Evolutionary conservation across 2,888 invertebrate genomes (phyloP).

Genomic region (Eupeodes latifasciatus): DNA sequence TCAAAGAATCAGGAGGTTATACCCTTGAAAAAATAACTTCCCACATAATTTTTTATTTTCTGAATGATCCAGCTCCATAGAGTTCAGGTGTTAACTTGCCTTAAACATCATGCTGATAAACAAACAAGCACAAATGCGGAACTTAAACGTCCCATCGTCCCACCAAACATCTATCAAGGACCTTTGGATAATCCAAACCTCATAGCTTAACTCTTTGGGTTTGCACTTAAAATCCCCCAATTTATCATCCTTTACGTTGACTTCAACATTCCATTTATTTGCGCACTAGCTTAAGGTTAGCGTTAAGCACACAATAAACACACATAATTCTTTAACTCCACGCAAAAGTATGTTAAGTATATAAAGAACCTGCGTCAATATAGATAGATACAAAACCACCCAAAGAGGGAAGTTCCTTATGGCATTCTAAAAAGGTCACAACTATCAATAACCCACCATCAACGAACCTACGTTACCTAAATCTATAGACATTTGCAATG

Average conservation of each 20-base stretch:
- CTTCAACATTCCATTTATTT: slow-evolving; percentile 8
- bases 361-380: slow-evolving; percentile 19
- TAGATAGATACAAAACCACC: slow-evolving; percentile 47
- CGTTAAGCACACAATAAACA: neutral
- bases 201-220: neutral
- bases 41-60: neutral
- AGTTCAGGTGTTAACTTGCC: neutral
- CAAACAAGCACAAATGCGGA: slow-evolving; percentile 6
- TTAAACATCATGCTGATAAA: neutral
- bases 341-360: neutral
- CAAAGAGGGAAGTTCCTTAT: slow-evolving; percentile 61
- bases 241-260: slow-evolving; percentile 20
- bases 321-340: slow-evolving; percentile 3
- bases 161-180: slow-evolving; percentile 1
- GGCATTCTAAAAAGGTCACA: slow-evolving; percentile 59
- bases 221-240: slow-evolving; percentile 29
- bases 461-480: neutral
- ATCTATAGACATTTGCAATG: slow-evolving; percentile 11
- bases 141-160: neutral
- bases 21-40: neutral
- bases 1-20: too few species aligned
- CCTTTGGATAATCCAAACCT: slow-evolving; percentile 15
- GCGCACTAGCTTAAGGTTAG: too few species aligned
- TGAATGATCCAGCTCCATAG: neutral
- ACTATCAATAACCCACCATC: slow-evolving; percentile 59